Percentiles rank a stretch among this genome's conserved stretches.
phyloP scores from a whole-genome alignment of 2,888 invertebrate genomes.

The Meganola albula region DNA sequence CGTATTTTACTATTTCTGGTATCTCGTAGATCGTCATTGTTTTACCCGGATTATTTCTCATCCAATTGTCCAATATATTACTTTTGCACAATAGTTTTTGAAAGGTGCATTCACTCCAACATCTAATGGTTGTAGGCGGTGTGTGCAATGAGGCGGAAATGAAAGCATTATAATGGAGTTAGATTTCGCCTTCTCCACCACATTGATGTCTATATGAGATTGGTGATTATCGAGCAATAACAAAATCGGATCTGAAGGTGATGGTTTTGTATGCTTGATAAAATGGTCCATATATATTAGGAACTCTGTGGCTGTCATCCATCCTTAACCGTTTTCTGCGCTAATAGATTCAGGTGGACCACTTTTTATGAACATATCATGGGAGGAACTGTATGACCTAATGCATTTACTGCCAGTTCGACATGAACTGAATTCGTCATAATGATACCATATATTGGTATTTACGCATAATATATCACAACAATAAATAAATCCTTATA shows the following conservation, averaged over 20 bases:
- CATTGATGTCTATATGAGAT: conserved; percentile 9
- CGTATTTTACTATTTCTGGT: too few species aligned
- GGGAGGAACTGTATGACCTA: too few species aligned
- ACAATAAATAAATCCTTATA: too few species aligned
- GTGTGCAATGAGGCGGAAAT: conserved; percentile 23
- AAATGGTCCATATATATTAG: conserved; percentile 24
- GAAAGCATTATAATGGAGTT: conserved; percentile 5
- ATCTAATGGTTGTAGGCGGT: conserved; percentile 52
- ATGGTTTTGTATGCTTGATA: conserved; percentile 10
- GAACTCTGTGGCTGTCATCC: conserved; percentile 7
- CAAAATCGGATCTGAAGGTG: conserved; percentile 16
- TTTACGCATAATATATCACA: too few species aligned
- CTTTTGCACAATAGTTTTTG: too few species aligned
- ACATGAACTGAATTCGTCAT: too few species aligned
- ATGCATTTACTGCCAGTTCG: too few species aligned
- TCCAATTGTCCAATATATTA: too few species aligned
- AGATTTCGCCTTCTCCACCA: conserved; percentile 6
- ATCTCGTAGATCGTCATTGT: too few species aligned
- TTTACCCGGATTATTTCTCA: too few species aligned
- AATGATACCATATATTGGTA: too few species aligned
- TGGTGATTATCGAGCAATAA: conserved; percentile 25
- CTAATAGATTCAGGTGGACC: conserved; percentile 7
- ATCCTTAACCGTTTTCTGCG: conserved; percentile 1
- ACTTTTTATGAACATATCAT: too few species aligned
- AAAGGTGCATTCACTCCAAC: conserved; percentile 45